Evolutionary conservation across 1,140 invertebrate genomes (phyloP).

Genomic region (Drosophila cardini): DNA sequence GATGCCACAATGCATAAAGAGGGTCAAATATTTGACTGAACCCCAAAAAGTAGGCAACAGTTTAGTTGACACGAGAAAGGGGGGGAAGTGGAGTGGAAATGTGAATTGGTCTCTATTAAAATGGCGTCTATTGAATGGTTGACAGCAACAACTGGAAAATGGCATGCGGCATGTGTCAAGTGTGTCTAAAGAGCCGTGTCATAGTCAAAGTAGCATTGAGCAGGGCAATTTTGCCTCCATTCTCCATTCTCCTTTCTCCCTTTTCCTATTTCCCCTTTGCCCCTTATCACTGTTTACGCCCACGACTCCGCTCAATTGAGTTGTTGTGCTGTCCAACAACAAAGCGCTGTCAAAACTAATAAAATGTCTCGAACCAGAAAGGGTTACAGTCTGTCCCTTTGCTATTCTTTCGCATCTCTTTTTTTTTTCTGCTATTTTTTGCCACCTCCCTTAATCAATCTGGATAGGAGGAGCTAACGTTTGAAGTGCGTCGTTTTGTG

Average conservation of each 20-base stretch:
- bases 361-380: conserved; percentile 74
- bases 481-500: conserved; percentile 66
- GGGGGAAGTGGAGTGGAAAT: neutral
- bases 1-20: conserved; percentile 56
- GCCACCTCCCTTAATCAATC: conserved; percentile 59
- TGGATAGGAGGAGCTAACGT: conserved; percentile 33
- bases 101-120: conserved; percentile 2
- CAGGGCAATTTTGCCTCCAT: conserved; percentile 15
- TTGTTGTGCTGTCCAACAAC: conserved; percentile 46
- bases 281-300: neutral
- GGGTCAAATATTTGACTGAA: conserved; percentile 28
- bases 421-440: conserved; percentile 27
- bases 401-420: conserved; percentile 20
- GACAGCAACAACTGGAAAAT: conserved; percentile 67
- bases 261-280: neutral
- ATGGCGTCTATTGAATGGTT: conserved; percentile 57
- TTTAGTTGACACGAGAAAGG: conserved; percentile 21
- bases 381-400: conserved; percentile 52
- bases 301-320: conserved; percentile 33
- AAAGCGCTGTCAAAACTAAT: conserved; percentile 83
- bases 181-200: conserved; percentile 71
- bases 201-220: conserved; percentile 57
- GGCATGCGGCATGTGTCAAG: conserved; percentile 72
- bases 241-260: no score
- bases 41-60: conserved; percentile 47